phyloP scores from a whole-genome alignment of 2,888 invertebrate species.

The Polylopha cassiicola region DNA sequence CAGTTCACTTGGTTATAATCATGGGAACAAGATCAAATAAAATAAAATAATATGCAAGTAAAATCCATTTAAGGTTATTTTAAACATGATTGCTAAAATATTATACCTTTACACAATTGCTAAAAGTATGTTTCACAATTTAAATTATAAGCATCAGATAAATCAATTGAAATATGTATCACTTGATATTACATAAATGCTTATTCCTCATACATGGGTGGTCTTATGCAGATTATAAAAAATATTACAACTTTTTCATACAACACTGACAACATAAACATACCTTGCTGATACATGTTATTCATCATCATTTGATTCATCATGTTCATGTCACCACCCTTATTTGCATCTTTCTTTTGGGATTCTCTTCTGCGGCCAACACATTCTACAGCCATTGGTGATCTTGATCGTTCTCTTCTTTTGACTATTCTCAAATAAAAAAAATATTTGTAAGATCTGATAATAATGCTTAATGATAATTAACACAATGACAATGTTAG shows the following conservation, averaged over 20 bases:
- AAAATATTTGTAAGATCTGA: background rate
- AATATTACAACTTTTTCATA: background rate
- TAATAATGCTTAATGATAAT: too few species aligned
- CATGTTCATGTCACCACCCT: conserved; percentile 38
- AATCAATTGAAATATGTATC: too few species aligned
- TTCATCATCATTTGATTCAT: conserved; percentile 65
- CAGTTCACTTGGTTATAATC: too few species aligned
- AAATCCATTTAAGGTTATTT: too few species aligned
- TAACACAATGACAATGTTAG: too few species aligned
- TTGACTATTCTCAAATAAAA: conserved; percentile 3
- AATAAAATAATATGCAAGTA: too few species aligned
- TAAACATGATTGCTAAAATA: too few species aligned
- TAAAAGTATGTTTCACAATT: too few species aligned
- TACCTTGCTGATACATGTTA: conserved; percentile 64
- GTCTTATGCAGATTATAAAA: background rate
- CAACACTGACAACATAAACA: background rate
- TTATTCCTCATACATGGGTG: background rate
- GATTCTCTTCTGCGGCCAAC: conserved; percentile 47
- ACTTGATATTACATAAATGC: too few species aligned
- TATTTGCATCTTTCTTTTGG: conserved; percentile 37
- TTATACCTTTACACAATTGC: too few species aligned
- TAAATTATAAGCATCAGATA: too few species aligned
- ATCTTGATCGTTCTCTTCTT: conserved; percentile 55
- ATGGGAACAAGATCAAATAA: too few species aligned
- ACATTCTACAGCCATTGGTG: conserved; percentile 47